Evolutionary conservation across 2,113 vertebrate genomes (phyloP).

Genomic region (Erinaceus europaeus): DNA sequence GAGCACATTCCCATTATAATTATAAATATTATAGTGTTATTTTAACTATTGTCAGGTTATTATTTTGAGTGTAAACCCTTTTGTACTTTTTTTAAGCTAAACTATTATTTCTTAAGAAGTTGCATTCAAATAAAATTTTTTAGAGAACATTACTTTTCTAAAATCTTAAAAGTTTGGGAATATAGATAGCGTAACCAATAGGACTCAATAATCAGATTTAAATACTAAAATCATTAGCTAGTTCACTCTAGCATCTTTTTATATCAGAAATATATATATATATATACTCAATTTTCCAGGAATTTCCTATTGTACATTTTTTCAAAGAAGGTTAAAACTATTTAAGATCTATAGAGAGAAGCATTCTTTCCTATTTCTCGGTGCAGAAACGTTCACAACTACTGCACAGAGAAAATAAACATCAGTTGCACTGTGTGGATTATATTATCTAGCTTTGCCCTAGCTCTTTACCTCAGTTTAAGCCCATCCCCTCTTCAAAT

Average conservation of each 20-base stretch:
- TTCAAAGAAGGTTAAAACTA: not conserved
- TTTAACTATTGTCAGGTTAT: conserved; percentile 13
- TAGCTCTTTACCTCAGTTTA: not conserved
- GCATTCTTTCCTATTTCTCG: not conserved
- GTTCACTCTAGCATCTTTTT: not conserved
- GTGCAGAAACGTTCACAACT: not conserved
- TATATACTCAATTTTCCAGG: not conserved
- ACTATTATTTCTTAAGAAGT: not conserved
- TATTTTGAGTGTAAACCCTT: conserved; percentile 46
- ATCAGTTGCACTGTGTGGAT: not conserved
- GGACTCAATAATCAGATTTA: not conserved
- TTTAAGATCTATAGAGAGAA: not conserved
- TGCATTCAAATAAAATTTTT: conserved; percentile 17
- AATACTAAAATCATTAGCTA: not conserved
- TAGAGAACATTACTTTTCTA: not conserved
- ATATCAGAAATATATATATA: not conserved
- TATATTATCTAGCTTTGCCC: not conserved
- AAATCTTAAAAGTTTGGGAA: not conserved
- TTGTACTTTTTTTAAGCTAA: conserved; percentile 12
- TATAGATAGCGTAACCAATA: not conserved
- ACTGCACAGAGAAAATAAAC: not conserved
- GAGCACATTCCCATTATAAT: conserved; percentile 40
- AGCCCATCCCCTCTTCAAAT: not conserved
- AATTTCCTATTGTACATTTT: conserved; percentile 1
- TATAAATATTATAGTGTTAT: conserved; percentile 20